Percentiles rank a stretch among this genome's conserved stretches.
Evolutionary conservation across 2,888 invertebrate genomes (phyloP).

Genomic region (Chelonus formosanus): DNA sequence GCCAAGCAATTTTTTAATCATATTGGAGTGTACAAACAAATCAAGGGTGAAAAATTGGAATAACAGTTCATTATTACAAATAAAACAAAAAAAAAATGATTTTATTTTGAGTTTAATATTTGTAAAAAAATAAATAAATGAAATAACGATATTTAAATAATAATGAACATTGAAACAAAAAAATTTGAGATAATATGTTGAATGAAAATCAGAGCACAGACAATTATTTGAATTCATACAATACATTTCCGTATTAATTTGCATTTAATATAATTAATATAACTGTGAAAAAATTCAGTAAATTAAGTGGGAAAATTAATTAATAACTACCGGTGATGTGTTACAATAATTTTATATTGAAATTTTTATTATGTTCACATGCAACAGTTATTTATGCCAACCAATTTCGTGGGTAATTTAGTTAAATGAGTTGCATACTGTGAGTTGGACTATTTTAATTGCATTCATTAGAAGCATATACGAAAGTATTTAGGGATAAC

Average conservation of each 20-base stretch:
- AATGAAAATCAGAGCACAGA: constrained; percentile 10
- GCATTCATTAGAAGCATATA: constrained; percentile 25
- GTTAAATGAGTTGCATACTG: constrained; percentile 3
- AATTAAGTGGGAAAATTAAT: not conserved
- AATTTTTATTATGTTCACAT: constrained; percentile 9
- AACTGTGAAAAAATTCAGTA: constrained; percentile 11
- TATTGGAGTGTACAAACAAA: too few relatives aligned
- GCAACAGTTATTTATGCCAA: constrained; percentile 15
- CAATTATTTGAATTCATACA: constrained; percentile 22
- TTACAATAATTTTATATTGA: not conserved
- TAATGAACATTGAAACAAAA: constrained; percentile 1
- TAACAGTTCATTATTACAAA: too few relatives aligned
- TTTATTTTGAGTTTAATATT: too few relatives aligned
- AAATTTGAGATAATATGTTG: constrained; percentile 6
- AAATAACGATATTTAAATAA: not conserved
- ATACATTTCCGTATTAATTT: constrained; percentile 33
- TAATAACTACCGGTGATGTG: not conserved
- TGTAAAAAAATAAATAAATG: too few relatives aligned
- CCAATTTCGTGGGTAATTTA: constrained; percentile 21
- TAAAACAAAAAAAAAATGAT: too few relatives aligned
- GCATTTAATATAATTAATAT: constrained; percentile 17
- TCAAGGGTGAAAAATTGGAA: too few relatives aligned
- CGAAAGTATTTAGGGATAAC: constrained; percentile 20
- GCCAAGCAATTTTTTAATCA: too few relatives aligned
- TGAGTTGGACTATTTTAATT: constrained; percentile 26